Evolutionary conservation across 2,113 vertebrate species (phyloP).

Genomic region (Carassius gibelio): DNA sequence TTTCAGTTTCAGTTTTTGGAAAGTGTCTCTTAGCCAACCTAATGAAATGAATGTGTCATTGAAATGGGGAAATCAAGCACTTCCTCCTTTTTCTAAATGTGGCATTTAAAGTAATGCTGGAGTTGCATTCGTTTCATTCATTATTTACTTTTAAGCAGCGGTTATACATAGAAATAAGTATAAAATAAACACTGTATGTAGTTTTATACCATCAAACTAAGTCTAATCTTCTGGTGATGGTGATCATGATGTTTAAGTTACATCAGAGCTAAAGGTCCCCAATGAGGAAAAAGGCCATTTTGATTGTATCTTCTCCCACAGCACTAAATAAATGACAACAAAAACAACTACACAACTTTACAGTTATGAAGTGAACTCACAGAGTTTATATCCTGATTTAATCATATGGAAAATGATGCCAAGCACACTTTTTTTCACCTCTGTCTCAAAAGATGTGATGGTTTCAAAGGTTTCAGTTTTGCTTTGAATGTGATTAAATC

Average conservation of each 20-base stretch:
- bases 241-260: not conserved
- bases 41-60: not conserved
- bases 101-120: not conserved
- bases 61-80: not conserved
- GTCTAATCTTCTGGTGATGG: not conserved
- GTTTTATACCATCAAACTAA: not conserved
- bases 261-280: not conserved
- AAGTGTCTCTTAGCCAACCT: not conserved
- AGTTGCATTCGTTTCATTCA: not conserved
- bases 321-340: not conserved
- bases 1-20: not conserved
- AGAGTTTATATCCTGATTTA: not conserved
- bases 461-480: not conserved
- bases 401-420: not conserved
- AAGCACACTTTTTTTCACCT: not conserved
- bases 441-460: not conserved
- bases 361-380: not conserved
- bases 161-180: not conserved
- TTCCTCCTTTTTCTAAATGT: slow-evolving; percentile 12
- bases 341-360: not conserved
- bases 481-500: not conserved
- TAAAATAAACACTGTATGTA: not conserved
- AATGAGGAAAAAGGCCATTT: not conserved
- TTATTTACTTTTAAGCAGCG: not conserved
- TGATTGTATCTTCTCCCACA: not conserved